Evolutionary conservation across 2,113 vertebrate species (phyloP).

Genomic region (Oreamnos americanus): DNA sequence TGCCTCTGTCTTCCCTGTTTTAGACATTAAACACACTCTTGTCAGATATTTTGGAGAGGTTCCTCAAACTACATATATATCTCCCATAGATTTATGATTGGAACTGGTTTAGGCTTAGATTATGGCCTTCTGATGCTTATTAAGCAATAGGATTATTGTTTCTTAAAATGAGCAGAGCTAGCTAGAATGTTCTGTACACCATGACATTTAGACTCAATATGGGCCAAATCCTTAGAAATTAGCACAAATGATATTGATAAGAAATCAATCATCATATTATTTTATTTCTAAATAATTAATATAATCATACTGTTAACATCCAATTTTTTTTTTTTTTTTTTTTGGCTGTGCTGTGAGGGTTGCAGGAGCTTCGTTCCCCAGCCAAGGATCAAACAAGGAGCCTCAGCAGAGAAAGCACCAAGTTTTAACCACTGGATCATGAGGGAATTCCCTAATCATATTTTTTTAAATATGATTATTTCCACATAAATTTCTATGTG

Average conservation of each 20-base stretch:
- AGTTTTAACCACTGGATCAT: not conserved
- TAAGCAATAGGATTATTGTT: not conserved
- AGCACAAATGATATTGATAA: not conserved
- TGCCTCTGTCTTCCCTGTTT: not conserved
- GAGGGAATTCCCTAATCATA: not conserved
- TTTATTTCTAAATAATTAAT: slow-evolving; percentile 12
- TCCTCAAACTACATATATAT: not conserved
- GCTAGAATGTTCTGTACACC: not conserved
- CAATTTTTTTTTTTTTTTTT: not conserved
- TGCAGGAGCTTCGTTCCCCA: not conserved
- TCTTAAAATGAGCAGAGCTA: not conserved
- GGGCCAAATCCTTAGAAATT: not conserved
- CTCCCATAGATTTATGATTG: not conserved
- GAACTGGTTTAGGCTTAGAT: not conserved
- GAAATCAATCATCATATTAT: not conserved
- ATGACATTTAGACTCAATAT: not conserved
- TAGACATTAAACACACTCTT: not conserved
- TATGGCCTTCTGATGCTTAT: not conserved
- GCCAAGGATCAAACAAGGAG: not conserved
- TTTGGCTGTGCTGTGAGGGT: not conserved
- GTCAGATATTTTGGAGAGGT: not conserved
- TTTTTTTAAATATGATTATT: not conserved
- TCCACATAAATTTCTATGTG: too few relatives aligned
- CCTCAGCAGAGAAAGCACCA: accelerated
- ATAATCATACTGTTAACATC: not conserved